These are phyloP conservation scores for Aricia agestis DNA, from an alignment of 1,140 invertebrate genomes.

Conservation along the genomic window DNA sequence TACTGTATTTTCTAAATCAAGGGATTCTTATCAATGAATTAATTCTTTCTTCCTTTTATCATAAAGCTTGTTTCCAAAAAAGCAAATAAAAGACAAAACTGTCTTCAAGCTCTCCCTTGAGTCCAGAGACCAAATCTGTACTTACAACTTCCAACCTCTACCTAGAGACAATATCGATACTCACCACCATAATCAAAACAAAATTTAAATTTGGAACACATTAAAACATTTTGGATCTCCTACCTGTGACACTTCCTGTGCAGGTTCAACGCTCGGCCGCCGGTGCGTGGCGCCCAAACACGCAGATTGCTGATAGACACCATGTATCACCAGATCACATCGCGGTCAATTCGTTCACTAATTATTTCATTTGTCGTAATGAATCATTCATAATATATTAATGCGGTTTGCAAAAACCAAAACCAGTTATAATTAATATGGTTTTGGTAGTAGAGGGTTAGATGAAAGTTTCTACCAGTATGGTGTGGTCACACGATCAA, in stretches of 20 bases:
- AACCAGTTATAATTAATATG: neutral
- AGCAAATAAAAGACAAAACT: no score
- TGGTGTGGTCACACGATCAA: no score
- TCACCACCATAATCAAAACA: neutral
- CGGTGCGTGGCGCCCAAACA: slow-evolving; percentile 46
- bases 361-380: neutral
- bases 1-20: no score
- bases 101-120: no score
- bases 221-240: neutral
- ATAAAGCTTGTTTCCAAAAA: no score
- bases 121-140: no score
- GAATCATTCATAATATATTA: neutral
- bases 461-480: no score
- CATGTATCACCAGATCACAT: slow-evolving; percentile 1
- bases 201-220: slow-evolving; percentile 7
- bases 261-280: slow-evolving; percentile 42
- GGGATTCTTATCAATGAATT: no score
- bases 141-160: no score
- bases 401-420: neutral
- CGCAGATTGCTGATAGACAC: slow-evolving; percentile 19
- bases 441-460: neutral
- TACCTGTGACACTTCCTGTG: slow-evolving; percentile 49
- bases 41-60: no score
- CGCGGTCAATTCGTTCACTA: neutral
- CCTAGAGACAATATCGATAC: neutral